Evolutionary conservation across 2,113 vertebrate genomes (phyloP), one percentile per base, ranked within the genome.

Genomic region (Ictalurus punctatus): DNA sequence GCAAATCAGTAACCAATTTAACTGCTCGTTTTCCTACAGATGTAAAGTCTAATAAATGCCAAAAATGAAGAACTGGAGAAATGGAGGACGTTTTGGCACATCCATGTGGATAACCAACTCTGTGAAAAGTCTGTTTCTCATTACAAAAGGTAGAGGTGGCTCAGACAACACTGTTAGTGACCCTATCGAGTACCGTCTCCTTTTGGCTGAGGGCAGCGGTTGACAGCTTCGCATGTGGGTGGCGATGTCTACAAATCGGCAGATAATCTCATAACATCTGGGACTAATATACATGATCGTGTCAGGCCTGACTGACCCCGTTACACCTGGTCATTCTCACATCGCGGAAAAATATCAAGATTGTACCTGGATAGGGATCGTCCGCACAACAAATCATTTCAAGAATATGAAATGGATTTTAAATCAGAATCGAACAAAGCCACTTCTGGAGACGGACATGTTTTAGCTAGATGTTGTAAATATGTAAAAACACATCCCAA

Each of bases 71-170:
- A n/a, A n/a, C n/a, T n/a, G n/a, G n/a, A n/a, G 19, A 67, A 54
- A 25, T 1, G 37, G n/a, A 67, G 27, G 85, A 79, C 5, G 14
- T 27, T 85, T 61, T 89, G 30, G 34, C 25, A 81, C 80, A 73
- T 61, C 84, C 25, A 71, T 58, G 2, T 63, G 10, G 19, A 48
- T 74, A 65, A 92, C 84, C 76, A 92, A 89, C 85, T 69, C 92
- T 90, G 83, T 85, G 87, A 88, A 83, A 89, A 92, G 97, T 98
- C 98, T 98, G 98, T 98, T 99, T 99, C 97, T 98, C 97, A 98
- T 99, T 98, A 99, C 97, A 56, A 85, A 96, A 48, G 94, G 91
- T 95, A 96, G 96, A 90, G 88, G 94, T 96, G 95, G 95, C 96
- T 96, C 93, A 92, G 94, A 95, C 93, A 94, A 94, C 94, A 95